Conservation (phyloP, 2,888 invertebrate genomes). For the Cyclophora punctaria region DNA sequence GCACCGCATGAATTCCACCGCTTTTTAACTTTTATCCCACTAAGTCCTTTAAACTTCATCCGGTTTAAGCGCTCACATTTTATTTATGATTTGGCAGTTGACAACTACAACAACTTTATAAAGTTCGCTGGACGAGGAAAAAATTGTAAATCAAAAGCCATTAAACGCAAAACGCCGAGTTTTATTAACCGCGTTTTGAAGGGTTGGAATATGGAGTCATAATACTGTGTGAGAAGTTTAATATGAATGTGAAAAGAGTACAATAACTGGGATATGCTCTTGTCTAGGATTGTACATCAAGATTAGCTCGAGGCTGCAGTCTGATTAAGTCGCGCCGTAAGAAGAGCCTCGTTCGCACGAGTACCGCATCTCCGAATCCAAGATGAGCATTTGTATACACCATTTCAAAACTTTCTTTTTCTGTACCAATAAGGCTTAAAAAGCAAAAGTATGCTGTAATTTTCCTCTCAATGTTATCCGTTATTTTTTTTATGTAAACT, state of each 20-base stretch:
- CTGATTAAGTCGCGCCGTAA: conserved; percentile 60
- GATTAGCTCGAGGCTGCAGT: conserved; percentile 65
- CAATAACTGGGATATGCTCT: conserved; percentile 45
- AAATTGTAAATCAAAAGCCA: conserved; percentile 13
- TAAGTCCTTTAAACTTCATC: conserved; percentile 68
- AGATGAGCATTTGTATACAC: conserved; percentile 39
- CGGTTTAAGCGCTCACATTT: conserved; percentile 58
- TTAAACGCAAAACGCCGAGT: conserved; percentile 4
- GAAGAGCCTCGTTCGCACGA: conserved; percentile 33
- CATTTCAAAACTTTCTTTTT: conserved; percentile 1
- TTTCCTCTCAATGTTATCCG: too few species aligned
- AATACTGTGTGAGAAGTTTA: conserved; percentile 22
- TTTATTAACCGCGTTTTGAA: conserved; percentile 3
- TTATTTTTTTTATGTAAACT: too few species aligned
- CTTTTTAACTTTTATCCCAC: conserved; percentile 70
- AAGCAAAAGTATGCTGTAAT: conserved; percentile 17
- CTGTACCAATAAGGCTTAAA: too few species aligned
- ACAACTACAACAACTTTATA: conserved; percentile 50
- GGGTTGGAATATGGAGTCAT: conserved; percentile 4
- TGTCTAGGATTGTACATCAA: conserved; percentile 56
- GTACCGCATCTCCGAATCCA: conserved; percentile 43
- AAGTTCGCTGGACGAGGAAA: conserved; percentile 38
- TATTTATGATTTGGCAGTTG: conserved; percentile 66
- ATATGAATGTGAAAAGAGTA: conserved; percentile 49
- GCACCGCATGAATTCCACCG: conserved; percentile 71